Evolutionary conservation across 1,140 invertebrate species (phyloP).

Genomic region (Bombus impatiens): DNA sequence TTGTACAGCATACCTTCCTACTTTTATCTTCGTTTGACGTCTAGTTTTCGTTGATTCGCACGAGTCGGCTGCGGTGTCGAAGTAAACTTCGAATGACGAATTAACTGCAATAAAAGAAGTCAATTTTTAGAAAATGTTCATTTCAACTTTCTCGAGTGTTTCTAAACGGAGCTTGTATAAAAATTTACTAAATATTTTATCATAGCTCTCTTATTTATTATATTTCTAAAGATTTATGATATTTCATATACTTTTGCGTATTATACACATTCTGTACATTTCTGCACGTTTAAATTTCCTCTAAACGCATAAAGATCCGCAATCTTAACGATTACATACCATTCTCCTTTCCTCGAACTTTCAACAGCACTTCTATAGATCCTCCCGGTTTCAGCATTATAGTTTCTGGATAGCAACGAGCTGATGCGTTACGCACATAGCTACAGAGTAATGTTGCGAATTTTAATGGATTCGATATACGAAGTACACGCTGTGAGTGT

Average conservation of each 20-base stretch:
- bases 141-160: no score
- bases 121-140: neutral
- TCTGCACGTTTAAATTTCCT: no score
- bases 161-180: no score
- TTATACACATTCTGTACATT: no score
- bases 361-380: slow-evolving; percentile 63
- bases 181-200: no score
- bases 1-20: slow-evolving; percentile 37
- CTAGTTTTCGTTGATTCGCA: slow-evolving; percentile 5
- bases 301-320: no score
- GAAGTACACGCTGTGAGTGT: slow-evolving; percentile 49
- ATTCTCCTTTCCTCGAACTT: slow-evolving; percentile 55
- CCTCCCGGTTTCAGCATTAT: slow-evolving; percentile 49
- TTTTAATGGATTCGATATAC: slow-evolving; percentile 63
- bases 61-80: slow-evolving; percentile 49
- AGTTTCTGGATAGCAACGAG: slow-evolving; percentile 53
- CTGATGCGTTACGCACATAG: slow-evolving; percentile 48
- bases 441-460: slow-evolving; percentile 50
- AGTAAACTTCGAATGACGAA: slow-evolving; percentile 48
- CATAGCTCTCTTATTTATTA: no score
- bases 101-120: slow-evolving; percentile 35
- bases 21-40: slow-evolving; percentile 25
- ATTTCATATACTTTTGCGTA: no score
- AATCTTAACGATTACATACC: slow-evolving; percentile 22
- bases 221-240: no score